A percentile compares a stretch with the other conserved stretches of the same genome.
Conservation (phyloP, 2,888 invertebrate species). For the Gandaritis pyraliata region DNA sequence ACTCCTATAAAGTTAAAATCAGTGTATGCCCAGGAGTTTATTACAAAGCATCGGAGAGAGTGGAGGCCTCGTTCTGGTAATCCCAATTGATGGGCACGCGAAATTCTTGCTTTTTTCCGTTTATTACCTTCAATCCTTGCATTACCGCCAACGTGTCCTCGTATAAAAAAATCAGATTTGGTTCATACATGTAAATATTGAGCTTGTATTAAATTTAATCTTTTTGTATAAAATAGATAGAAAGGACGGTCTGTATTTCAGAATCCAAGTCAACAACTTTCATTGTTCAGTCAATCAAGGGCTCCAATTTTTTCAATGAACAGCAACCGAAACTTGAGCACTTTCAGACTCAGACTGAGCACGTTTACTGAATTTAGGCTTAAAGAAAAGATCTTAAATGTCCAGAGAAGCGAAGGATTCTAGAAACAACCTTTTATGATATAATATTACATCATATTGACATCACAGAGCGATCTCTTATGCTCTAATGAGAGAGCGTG, state of each 20-base stretch:
- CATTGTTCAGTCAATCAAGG: no score
- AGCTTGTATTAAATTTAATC: no score
- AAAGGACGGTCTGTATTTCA: no score
- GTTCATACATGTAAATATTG: no score
- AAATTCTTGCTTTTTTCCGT: conserved; percentile 7
- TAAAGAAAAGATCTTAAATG: no score
- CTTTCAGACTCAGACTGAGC: no score
- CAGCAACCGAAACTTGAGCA: no score
- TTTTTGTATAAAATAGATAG: no score
- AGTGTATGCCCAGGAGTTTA: background rate
- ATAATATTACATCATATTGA: conserved; percentile 36
- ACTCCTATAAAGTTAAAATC: no score
- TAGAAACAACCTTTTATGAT: conserved; percentile 1
- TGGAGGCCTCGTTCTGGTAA: conserved; percentile 10
- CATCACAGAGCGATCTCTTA: conserved; percentile 34
- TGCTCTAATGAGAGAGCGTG: conserved; percentile 38
- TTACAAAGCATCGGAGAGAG: conserved; percentile 8
- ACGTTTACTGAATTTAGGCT: no score
- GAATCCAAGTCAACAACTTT: no score
- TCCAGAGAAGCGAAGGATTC: background rate
- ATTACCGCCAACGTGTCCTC: background rate
- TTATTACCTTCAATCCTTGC: conserved; percentile 9
- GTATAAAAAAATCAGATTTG: background rate
- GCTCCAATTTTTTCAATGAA: no score
- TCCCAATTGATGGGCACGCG: conserved; percentile 13